A percentile compares a stretch with the other conserved stretches of the same genome.
Conservation (phyloP, 2,888 invertebrate genomes). For the Macropis europaea region DNA sequence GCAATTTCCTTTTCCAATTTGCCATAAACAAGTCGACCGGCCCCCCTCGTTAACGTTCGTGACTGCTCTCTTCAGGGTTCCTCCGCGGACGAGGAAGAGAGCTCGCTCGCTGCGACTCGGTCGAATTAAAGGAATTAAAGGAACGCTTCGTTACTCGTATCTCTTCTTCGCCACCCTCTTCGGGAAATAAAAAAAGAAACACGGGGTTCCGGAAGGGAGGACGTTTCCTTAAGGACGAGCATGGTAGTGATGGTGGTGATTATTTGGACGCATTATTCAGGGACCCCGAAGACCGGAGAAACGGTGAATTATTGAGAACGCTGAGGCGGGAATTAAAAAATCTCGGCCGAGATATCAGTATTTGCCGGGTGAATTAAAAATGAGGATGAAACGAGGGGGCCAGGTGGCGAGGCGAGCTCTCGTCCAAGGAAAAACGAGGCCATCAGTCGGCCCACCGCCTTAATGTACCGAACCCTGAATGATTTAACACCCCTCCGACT, state of each 20-base stretch:
- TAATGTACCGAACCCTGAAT: conserved; percentile 71
- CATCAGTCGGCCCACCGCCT: conserved; percentile 69
- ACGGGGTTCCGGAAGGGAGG: not conserved
- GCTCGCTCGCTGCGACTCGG: conserved; percentile 62
- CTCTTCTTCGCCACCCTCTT: conserved; percentile 52
- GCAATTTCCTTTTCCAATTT: conserved; percentile 79
- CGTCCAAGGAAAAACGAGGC: conserved; percentile 69
- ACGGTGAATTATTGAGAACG: conserved; percentile 75
- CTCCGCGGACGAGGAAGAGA: conserved; percentile 1
- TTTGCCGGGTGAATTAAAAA: conserved; percentile 78
- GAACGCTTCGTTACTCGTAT: conserved; percentile 75
- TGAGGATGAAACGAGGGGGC: conserved; percentile 69
- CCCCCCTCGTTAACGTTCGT: conserved; percentile 69
- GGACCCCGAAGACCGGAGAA: conserved; percentile 56
- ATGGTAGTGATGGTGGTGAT: conserved; percentile 72
- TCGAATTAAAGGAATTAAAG: conserved; percentile 77
- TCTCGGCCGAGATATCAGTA: conserved; percentile 65
- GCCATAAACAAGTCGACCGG: conserved; percentile 77
- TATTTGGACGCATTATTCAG: conserved; percentile 77
- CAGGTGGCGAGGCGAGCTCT: conserved; percentile 47
- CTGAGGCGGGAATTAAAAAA: conserved; percentile 75
- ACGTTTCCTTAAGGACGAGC: conserved; percentile 41
- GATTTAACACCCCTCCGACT: conserved; percentile 63
- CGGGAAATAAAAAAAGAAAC: conserved; percentile 11
- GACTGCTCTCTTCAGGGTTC: conserved; percentile 67